Evolutionary conservation across 2,797 vertebrate genomes (phyloP), one percentile per base, ranked within the genome.

Genomic region (Sebastes steindachneri): DNA sequence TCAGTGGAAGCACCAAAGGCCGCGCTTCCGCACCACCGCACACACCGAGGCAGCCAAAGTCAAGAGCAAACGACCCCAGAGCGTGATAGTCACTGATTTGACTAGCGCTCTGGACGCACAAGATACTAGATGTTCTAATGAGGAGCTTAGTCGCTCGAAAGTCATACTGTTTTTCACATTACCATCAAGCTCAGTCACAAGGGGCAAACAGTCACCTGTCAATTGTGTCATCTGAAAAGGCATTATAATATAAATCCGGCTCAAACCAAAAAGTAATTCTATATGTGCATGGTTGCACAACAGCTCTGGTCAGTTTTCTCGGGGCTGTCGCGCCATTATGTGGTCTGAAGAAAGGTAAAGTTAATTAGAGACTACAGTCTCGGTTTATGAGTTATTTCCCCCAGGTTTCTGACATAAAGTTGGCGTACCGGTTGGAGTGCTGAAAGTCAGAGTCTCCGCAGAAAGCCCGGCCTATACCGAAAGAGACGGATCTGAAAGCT

Each of bases 331-430:
- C 58, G 72, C 78, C 85, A 94, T 88, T 92, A 88, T 95, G 94
- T 92, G 95, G 95, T 91, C 87, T 89, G 85, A 88, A 69, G 81
- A 93, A 96, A 95, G 94, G 95, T 95, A 95, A 93, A 77, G 93
- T 88, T 93, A 96, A 95, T 95, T 94, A 95, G 82, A 96, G 93
- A 91, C 87, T 93, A 81, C 82, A 75, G 89, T 82, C 88, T 80
- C 82, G 83, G 92, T 80, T 79, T 88, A 88, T 82, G 83, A 90
- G 76, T 87, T 89, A 89, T 93, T 92, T 94, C 87, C 90, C 88
- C 74, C 81, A 81, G 75, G 68, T 91, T 91, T 93, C 68, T 93
- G 95, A 95, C 95, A 94, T 88, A 90, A 91, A 94, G 85, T 93
- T 96, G 95, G 94, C 95, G 75, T 57, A 3, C 10, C 12, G 55